Conservation (phyloP, 2,888 invertebrate genomes). For the Serripes groenlandicus region DNA sequence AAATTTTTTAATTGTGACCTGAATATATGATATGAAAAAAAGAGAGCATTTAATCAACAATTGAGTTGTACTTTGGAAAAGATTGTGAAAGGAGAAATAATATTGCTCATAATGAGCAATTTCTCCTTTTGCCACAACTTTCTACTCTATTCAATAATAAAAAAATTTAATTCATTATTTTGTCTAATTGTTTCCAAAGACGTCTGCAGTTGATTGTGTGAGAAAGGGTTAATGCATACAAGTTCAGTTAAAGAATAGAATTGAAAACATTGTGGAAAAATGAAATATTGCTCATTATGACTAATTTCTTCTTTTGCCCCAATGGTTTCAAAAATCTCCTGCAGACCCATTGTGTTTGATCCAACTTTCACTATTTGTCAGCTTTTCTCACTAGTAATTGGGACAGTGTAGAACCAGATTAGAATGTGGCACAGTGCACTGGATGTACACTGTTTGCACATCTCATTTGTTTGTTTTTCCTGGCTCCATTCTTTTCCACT, state of each 20-base stretch:
- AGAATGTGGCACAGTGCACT: too few relatives aligned
- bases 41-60: too few relatives aligned
- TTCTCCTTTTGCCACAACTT: conserved; percentile 11
- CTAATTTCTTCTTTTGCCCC: not conserved
- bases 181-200: not conserved
- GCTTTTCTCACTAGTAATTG: too few relatives aligned
- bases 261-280: not conserved
- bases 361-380: too few relatives aligned
- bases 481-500: too few relatives aligned
- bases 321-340: not conserved
- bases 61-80: not conserved
- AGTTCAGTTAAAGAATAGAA: not conserved
- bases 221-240: not conserved
- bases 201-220: not conserved
- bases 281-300: not conserved
- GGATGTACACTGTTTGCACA: too few relatives aligned
- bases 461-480: too few relatives aligned
- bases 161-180: not conserved
- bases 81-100: not conserved
- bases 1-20: too few relatives aligned
- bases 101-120: not conserved
- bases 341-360: too few relatives aligned
- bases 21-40: too few relatives aligned
- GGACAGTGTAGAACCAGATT: too few relatives aligned
- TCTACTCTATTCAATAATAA: not conserved